Evolutionary conservation across 2,113 vertebrate genomes (phyloP).

Genomic region (Beaufortia kweichowensis): DNA sequence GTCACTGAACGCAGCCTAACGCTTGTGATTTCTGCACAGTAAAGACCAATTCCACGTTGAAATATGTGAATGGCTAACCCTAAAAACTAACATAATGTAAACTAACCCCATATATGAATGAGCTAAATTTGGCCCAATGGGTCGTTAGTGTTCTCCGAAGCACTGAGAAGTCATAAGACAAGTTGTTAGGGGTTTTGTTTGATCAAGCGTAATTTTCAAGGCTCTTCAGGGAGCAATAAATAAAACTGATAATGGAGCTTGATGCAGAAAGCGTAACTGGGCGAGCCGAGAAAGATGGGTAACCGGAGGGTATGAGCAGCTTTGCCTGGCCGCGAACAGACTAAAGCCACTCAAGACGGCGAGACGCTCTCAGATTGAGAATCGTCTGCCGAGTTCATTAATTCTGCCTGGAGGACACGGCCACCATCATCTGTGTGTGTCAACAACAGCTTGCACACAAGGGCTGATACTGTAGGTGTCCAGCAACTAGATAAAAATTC

Average conservation of each 20-base stretch:
- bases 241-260: slow-evolving; percentile 34
- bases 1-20: neutral
- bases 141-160: slow-evolving; percentile 1
- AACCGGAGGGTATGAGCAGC: slow-evolving; percentile 36
- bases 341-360: slow-evolving; percentile 34
- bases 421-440: slow-evolving; percentile 31
- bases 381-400: slow-evolving; percentile 57
- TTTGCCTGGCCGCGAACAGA: slow-evolving; percentile 29
- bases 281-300: slow-evolving; percentile 12
- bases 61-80: neutral
- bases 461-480: neutral
- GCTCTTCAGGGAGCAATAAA: slow-evolving; percentile 31
- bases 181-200: slow-evolving; percentile 24
- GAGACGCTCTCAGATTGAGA: slow-evolving; percentile 39
- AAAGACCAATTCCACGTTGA: neutral
- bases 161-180: slow-evolving; percentile 3
- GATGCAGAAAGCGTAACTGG: slow-evolving; percentile 16
- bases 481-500: slow-evolving; percentile 13
- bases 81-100: neutral
- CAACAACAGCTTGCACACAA: slow-evolving; percentile 9
- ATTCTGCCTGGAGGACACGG: slow-evolving; percentile 53
- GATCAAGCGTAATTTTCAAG: slow-evolving; percentile 30
- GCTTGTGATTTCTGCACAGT: neutral
- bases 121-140: slow-evolving; percentile 24
- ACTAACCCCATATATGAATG: neutral